Evolutionary conservation across 2,888 invertebrate genomes (phyloP), one percentile per base, ranked within the genome.

Genomic region (Tenthredo livida): DNA sequence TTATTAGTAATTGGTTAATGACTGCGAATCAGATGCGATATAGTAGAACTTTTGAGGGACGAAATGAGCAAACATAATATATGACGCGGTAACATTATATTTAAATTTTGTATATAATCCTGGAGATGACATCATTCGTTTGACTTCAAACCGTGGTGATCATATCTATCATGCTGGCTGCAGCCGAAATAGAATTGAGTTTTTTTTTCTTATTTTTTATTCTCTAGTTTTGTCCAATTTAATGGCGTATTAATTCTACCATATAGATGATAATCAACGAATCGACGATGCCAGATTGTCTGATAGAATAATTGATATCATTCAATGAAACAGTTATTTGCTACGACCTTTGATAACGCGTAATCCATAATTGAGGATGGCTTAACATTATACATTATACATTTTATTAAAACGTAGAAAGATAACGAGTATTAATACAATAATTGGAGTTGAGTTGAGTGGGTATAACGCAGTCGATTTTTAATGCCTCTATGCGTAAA

Each of bases 71-170:
- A 9, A 43, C 9, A 43, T 7, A 77, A 29, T 2, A 29, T 29
- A 29, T 77, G 54, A 77, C 29, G 50, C 29, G 50, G 29, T 15
- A 9, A 17, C 15, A 77, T 77, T 54, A 77, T 54, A 77, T 77
- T 77, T 54, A 77, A 77, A 54, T 54, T 50, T 50, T 5, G 77
- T 54, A 77, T 54, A 77, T 77, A 77, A 75, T 75, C 25, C 29
- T 12, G 17, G 3, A 12, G 77, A 54, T 77, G 77, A 77, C 77
- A 77, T 77, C 77, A 77, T 54, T 54, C 54, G 29, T 54, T 9
- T 54, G 21, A 33, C 25, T 50, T 37, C 1, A 15, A 33, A 17
- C 17, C 15, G 1, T 17, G 29, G 17, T 54, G 40, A 77, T 72
- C 40, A 25, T 73, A 73, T 43, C 40, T 17, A 9, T 70, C 29